Conservation (phyloP, 2,113 vertebrate genomes). For the Embiotoca jacksoni region DNA sequence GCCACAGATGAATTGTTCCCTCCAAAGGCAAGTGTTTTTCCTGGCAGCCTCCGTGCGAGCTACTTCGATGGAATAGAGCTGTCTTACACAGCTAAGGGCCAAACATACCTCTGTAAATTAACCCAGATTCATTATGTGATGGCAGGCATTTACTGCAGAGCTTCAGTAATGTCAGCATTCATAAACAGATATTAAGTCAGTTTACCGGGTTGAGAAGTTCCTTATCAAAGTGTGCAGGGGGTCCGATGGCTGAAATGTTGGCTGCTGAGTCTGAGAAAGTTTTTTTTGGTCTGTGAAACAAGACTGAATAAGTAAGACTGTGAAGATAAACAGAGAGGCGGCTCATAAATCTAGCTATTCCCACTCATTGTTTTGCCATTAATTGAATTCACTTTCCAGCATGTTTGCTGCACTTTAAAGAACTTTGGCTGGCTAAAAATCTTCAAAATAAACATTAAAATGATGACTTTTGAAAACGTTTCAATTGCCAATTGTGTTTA, state of each 20-base stretch:
- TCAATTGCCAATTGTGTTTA: not conserved
- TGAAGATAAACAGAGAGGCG: constrained; percentile 64
- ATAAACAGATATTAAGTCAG: constrained; percentile 56
- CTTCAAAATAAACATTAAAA: no score
- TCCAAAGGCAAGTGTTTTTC: constrained; percentile 75
- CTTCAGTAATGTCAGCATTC: constrained; percentile 43
- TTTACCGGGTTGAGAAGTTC: constrained; percentile 53
- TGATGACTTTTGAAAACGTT: no score
- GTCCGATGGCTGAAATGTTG: constrained; percentile 55
- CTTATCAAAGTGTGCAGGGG: constrained; percentile 55
- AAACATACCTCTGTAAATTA: constrained; percentile 63
- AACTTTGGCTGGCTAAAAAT: not conserved
- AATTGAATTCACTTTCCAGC: constrained; percentile 39
- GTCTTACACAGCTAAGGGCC: constrained; percentile 50
- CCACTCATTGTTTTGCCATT: constrained; percentile 53
- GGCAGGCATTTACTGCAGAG: constrained; percentile 41
- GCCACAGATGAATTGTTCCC: constrained; percentile 75
- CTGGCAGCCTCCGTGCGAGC: constrained; percentile 62
- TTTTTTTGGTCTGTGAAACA: constrained; percentile 6
- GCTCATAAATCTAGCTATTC: constrained; percentile 53
- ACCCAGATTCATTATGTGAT: constrained; percentile 53
- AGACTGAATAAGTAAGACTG: constrained; percentile 49
- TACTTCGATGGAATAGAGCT: constrained; percentile 55
- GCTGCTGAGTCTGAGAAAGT: constrained; percentile 22
- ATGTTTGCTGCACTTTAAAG: constrained; percentile 8